phyloP scores from a whole-genome alignment of 1,140 invertebrate species.

The Diabrotica undecimpunctata region DNA sequence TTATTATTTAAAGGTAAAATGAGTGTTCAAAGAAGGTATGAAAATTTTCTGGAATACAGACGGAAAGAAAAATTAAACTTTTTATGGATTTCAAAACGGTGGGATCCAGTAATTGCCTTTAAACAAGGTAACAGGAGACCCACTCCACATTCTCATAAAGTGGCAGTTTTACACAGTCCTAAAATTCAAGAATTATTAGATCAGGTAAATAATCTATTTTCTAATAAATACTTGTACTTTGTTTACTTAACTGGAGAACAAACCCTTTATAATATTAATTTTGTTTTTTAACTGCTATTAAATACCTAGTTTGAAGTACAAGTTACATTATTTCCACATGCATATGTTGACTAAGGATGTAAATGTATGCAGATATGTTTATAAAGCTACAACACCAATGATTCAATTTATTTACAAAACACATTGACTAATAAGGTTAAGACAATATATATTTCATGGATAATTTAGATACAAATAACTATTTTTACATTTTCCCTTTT shows the following conservation, averaged over 20 bases:
- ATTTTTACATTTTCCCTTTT: no score
- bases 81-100: constrained; percentile 30
- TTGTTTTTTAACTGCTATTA: not conserved
- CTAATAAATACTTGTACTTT: constrained; percentile 7
- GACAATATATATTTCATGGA: no score
- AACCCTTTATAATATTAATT: not conserved
- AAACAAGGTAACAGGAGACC: constrained; percentile 25
- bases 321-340: constrained; percentile 16
- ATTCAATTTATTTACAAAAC: not conserved
- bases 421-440: no score
- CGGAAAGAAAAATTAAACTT: constrained; percentile 32
- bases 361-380: not conserved
- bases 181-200: constrained; percentile 37
- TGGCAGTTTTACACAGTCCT: constrained; percentile 30
- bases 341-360: not conserved
- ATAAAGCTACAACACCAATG: not conserved
- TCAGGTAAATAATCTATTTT: constrained; percentile 24
- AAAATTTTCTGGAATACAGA: constrained; percentile 35
- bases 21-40: constrained; percentile 19
- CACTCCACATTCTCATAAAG: constrained; percentile 32
- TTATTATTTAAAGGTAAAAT: not conserved
- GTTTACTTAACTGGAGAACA: not conserved
- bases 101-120: constrained; percentile 28
- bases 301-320: no score
- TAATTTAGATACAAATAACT: no score